These are phyloP conservation scores for Calidris pygmaea DNA, from an alignment of 2,113 vertebrate genomes.

Conservation along the genomic window DNA sequence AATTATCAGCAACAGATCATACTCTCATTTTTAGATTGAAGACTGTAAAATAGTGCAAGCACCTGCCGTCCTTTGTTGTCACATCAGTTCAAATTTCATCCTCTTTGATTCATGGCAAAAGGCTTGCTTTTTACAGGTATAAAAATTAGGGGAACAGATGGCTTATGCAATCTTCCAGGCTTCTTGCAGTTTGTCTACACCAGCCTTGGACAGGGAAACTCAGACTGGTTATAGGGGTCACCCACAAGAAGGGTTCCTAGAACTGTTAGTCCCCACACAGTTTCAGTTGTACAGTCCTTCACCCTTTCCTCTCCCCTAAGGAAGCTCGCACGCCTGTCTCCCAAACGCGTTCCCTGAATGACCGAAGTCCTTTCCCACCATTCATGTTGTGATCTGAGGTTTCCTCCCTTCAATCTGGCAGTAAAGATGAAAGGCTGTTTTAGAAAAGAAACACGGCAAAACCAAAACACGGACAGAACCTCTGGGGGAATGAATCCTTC, in stretches of 20 bases:
- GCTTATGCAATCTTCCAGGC: neutral
- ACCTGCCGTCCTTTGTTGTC: neutral
- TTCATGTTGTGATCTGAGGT: neutral
- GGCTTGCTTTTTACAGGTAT: neutral
- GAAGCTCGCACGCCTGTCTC: neutral
- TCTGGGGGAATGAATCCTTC: neutral
- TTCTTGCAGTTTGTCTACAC: neutral
- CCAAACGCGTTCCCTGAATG: neutral
- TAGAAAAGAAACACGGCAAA: neutral
- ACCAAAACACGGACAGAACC: neutral
- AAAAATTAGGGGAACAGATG: neutral
- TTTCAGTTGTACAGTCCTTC: neutral
- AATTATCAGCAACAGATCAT: neutral
- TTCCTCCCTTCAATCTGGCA: conserved; percentile 3
- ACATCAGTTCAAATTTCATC: neutral
- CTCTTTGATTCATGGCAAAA: neutral
- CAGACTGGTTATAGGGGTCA: neutral
- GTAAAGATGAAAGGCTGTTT: neutral
- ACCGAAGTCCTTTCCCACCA: neutral
- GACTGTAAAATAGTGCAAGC: neutral
- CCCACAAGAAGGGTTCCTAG: neutral
- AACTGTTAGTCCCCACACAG: neutral
- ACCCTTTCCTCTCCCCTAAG: neutral
- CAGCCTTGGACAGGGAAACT: neutral
- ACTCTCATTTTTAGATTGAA: neutral